Evolutionary conservation across 1,140 invertebrate species (phyloP).

Genomic region (Apis cerana): DNA sequence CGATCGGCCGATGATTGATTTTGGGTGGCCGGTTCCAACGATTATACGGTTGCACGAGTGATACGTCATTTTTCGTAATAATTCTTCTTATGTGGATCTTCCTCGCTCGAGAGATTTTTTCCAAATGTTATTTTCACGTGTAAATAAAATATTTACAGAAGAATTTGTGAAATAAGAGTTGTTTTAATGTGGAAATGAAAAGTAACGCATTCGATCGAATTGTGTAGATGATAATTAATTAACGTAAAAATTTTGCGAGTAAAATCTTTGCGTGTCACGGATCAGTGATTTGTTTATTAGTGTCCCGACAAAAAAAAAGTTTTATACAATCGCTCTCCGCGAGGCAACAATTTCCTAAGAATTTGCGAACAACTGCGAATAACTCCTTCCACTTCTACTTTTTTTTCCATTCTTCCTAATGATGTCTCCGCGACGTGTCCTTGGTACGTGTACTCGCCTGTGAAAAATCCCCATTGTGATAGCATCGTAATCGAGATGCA

Average conservation of each 20-base stretch:
- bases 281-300: neutral
- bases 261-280: too few species aligned
- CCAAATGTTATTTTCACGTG: too few species aligned
- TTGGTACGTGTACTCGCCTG: conserved; percentile 44
- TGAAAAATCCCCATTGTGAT: conserved; percentile 43
- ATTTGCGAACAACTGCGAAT: conserved; percentile 12
- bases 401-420: conserved; percentile 22
- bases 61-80: neutral
- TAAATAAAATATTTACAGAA: too few species aligned
- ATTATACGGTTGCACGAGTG: neutral
- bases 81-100: too few species aligned
- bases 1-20: neutral
- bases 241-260: too few species aligned
- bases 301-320: neutral
- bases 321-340: conserved; percentile 2
- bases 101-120: too few species aligned
- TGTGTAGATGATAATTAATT: too few species aligned
- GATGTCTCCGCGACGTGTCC: conserved; percentile 40
- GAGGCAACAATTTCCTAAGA: conserved; percentile 25
- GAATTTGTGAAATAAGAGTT: too few species aligned
- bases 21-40: neutral
- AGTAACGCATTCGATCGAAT: too few species aligned
- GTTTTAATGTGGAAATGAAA: too few species aligned
- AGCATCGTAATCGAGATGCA: conserved; percentile 3
- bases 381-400: neutral